Conservation (phyloP, 2,797 vertebrate species). For the Calcarius lapponicus region DNA sequence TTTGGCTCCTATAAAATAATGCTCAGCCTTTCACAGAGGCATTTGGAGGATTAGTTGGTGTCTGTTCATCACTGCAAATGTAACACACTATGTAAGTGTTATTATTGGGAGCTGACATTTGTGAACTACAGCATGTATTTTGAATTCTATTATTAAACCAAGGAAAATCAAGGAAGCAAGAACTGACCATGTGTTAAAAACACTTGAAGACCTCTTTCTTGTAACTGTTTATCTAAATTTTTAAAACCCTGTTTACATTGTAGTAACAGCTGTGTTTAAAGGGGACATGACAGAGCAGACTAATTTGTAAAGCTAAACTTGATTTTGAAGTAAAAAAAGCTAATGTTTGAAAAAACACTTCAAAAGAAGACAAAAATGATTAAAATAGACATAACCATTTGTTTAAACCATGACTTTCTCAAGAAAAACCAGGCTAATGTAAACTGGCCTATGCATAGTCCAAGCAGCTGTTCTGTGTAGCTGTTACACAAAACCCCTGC, state of each 20-base stretch:
- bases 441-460: slow-evolving; percentile 73
- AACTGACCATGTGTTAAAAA: slow-evolving; percentile 77
- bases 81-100: slow-evolving; percentile 13
- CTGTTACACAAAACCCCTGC: slow-evolving; percentile 46
- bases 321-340: slow-evolving; percentile 69
- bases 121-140: slow-evolving; percentile 73
- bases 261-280: slow-evolving; percentile 84
- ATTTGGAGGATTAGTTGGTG: slow-evolving; percentile 4
- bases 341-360: slow-evolving; percentile 80
- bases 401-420: slow-evolving; percentile 83
- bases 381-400: slow-evolving; percentile 85
- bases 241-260: slow-evolving; percentile 78
- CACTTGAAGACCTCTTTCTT: slow-evolving; percentile 77
- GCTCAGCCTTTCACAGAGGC: background rate
- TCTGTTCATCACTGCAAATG: background rate
- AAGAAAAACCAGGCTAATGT: slow-evolving; percentile 80
- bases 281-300: slow-evolving; percentile 77
- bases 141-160: slow-evolving; percentile 73
- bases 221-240: slow-evolving; percentile 78
- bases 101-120: slow-evolving; percentile 63
- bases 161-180: slow-evolving; percentile 74
- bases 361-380: slow-evolving; percentile 84
- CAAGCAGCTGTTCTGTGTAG: slow-evolving; percentile 77
- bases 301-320: slow-evolving; percentile 82
- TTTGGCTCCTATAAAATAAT: slow-evolving; percentile 15